Percentiles rank a stretch among this genome's conserved stretches.
Conservation (phyloP, 2,113 vertebrate species). For the Xiphias gladius region DNA sequence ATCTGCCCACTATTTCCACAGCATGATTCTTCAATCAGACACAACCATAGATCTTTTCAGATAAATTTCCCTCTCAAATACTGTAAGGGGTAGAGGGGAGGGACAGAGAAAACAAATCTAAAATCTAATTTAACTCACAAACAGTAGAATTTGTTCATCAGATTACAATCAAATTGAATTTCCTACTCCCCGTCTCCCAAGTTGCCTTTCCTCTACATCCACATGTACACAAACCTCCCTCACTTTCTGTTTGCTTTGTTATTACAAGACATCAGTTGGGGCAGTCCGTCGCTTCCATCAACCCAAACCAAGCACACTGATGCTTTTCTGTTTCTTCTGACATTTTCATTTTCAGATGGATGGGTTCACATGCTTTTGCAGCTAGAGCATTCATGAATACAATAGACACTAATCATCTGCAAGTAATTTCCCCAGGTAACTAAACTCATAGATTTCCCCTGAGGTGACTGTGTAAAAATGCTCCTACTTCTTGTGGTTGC, state of each 20-base stretch:
- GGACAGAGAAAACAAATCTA: conserved; percentile 77
- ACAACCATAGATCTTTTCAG: conserved; percentile 75
- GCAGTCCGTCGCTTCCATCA: conserved; percentile 28
- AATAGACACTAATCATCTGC: conserved; percentile 60
- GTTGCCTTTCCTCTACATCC: conserved; percentile 61
- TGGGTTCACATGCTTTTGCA: conserved; percentile 36
- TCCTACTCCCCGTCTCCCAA: conserved; percentile 62
- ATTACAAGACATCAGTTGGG: conserved; percentile 55
- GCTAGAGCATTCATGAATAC: conserved; percentile 28
- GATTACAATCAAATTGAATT: conserved; percentile 85
- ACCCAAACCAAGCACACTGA: conserved; percentile 18
- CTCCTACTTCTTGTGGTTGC: conserved; percentile 13
- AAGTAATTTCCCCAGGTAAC: conserved; percentile 67
- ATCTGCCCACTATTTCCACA: conserved; percentile 70
- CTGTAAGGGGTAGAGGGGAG: conserved; percentile 63
- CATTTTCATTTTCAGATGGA: conserved; percentile 36
- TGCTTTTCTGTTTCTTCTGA: conserved; percentile 36
- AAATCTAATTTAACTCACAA: conserved; percentile 83
- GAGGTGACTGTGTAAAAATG: conserved; percentile 45
- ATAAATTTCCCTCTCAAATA: conserved; percentile 69
- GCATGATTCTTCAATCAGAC: conserved; percentile 80
- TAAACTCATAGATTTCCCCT: conserved; percentile 60
- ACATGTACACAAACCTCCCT: conserved; percentile 41
- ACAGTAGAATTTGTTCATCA: conserved; percentile 79
- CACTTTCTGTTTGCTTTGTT: conserved; percentile 57